Evolutionary conservation across 2,888 invertebrate species (phyloP).

Genomic region (Tipula unca): DNA sequence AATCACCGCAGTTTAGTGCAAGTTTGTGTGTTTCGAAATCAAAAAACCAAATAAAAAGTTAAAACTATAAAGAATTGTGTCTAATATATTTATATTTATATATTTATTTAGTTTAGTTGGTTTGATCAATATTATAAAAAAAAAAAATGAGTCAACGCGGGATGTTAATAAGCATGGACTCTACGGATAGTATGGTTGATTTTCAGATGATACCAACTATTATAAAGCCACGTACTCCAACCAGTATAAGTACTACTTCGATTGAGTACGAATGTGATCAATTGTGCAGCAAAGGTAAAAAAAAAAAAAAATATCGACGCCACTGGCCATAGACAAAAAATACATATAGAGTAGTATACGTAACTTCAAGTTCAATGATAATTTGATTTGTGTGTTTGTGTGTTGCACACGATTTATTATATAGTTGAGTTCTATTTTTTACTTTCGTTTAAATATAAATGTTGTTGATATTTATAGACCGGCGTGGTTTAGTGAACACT

Average conservation of each 20-base stretch:
- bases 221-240: conserved; percentile 22
- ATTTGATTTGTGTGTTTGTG: background rate
- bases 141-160: conserved; percentile 28
- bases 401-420: background rate
- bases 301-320: background rate
- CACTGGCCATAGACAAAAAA: background rate
- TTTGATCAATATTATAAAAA: background rate
- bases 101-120: background rate
- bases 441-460: background rate
- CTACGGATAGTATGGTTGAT: conserved; percentile 23
- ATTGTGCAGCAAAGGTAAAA: background rate
- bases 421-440: background rate
- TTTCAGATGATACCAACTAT: background rate
- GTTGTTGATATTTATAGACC: background rate
- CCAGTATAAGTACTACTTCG: background rate
- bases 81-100: background rate
- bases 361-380: background rate
- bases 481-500: background rate
- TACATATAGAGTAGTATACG: background rate
- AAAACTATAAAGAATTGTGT: background rate
- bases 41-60: background rate
- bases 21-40: background rate
- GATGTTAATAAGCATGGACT: conserved; percentile 26
- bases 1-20: background rate
- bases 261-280: background rate